Base-by-base conservation (phyloP, 1,140 invertebrate genomes). In the Calycopis cecrops region DNA sequence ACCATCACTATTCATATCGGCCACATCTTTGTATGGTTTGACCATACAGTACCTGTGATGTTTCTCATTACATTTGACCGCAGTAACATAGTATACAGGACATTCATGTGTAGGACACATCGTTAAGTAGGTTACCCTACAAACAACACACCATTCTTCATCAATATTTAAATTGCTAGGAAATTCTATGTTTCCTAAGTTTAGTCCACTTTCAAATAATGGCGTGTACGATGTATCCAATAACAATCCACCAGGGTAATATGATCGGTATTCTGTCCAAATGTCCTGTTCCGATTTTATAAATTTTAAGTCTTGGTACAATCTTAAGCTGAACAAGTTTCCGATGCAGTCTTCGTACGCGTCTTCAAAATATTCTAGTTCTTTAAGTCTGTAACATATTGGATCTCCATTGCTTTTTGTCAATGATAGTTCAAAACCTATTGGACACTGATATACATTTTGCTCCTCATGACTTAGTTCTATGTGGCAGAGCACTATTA, bases 31-130 rank as follows among this genome's bases (percentile, higher is more conserved):
- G 56, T 87, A 85, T 3, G 77, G 74, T 17, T 74, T 65, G 0
- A 88, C 69, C 9, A 88, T 65, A 55, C 86, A 89, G 28, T 83
- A 86, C 48, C 85, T 79, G 48, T 77, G 77, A 65, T 79, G 63
- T 28, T 62, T 74, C 42, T 79, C 76, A 12, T 76, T 69, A 48
- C 85, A 88, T 51, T 69, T 71, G 1, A 69, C 68, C 9, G 73
- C 69, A 16, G 72, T 79, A 12, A 71, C 76, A 54, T 76, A 73
- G 21, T 48, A 71, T 1, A 73, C 62, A 3, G 82, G 75, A 42
- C n/a, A n/a, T n/a, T n/a, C n/a, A n/a, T n/a, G n/a, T n/a, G n/a
- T n/a, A n/a, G n/a, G n/a, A n/a, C n/a, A n/a, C n/a, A n/a, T n/a
- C n/a, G n/a, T n/a, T n/a, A n/a, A n/a, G n/a, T n/a, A n/a, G n/a